Evolutionary conservation across 1,140 invertebrate genomes (phyloP).

Genomic region (Rhyzopertha dominica): DNA sequence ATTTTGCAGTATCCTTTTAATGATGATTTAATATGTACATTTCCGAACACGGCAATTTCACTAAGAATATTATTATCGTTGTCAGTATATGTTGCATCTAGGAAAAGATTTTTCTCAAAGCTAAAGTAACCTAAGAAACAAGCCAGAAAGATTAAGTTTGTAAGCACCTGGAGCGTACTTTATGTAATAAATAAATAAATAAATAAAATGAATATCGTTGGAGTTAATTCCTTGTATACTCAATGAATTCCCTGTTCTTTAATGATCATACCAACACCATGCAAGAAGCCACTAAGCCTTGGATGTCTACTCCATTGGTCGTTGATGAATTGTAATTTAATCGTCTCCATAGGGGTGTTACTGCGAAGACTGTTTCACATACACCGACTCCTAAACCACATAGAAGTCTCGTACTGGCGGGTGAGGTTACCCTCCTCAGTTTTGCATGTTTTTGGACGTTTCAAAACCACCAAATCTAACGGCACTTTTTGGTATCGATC

Average conservation of each 20-base stretch:
- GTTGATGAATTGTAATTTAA: slow-evolving; percentile 99
- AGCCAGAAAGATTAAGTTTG: too few species aligned
- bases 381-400: slow-evolving; percentile 94
- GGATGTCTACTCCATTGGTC: slow-evolving; percentile 90
- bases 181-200: too few species aligned
- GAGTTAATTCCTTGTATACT: too few species aligned
- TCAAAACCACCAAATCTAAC: slow-evolving; percentile 98
- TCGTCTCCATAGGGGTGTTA: slow-evolving; percentile 98
- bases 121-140: too few species aligned
- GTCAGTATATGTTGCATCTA: too few species aligned
- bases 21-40: too few species aligned
- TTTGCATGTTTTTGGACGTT: slow-evolving; percentile 82
- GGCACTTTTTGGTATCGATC: slow-evolving; percentile 95
- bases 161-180: too few species aligned
- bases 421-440: slow-evolving; percentile 81
- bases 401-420: slow-evolving; percentile 65
- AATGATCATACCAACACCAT: slow-evolving; percentile 84
- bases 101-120: too few species aligned
- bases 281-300: slow-evolving; percentile 89
- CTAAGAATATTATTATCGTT: too few species aligned
- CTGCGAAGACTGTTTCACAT: slow-evolving; percentile 88
- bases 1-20: too few species aligned
- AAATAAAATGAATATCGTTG: too few species aligned
- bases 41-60: too few species aligned
- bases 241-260: slow-evolving; percentile 85